phyloP scores from a whole-genome alignment of 2,888 invertebrate species.

The Pyralis farinalis region DNA sequence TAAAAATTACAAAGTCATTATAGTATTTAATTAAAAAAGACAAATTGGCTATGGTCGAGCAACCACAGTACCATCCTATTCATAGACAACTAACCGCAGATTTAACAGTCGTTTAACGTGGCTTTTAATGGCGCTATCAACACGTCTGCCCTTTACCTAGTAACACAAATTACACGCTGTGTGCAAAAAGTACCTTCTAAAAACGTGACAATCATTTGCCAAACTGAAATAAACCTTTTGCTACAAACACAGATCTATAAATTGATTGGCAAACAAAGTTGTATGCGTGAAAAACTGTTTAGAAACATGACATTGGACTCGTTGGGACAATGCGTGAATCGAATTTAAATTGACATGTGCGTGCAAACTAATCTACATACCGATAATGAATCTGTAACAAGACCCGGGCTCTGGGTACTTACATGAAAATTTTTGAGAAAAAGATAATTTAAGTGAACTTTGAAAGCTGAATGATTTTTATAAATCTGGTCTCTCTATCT shows the following conservation, averaged over 20 bases:
- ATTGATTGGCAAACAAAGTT: slow-evolving; percentile 22
- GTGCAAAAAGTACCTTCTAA: slow-evolving; percentile 46
- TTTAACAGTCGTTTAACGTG: slow-evolving; percentile 2
- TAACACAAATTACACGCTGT: slow-evolving; percentile 59
- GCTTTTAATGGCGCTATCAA: slow-evolving; percentile 13
- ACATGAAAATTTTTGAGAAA: no score
- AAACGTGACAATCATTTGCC: slow-evolving; percentile 19
- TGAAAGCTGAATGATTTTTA: no score
- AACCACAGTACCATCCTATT: slow-evolving; percentile 27
- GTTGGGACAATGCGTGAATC: slow-evolving; percentile 53
- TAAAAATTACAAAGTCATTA: background rate
- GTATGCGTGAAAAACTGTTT: slow-evolving; percentile 38
- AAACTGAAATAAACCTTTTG: slow-evolving; percentile 30
- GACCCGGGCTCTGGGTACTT: no score
- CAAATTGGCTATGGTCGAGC: slow-evolving; percentile 27
- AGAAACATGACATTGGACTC: slow-evolving; percentile 63
- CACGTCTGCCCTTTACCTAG: slow-evolving; percentile 72
- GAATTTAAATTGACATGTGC: slow-evolving; percentile 47
- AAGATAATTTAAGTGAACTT: no score
- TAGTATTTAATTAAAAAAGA: slow-evolving; percentile 21
- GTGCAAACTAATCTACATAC: slow-evolving; percentile 25
- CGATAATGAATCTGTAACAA: no score
- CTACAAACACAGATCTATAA: slow-evolving; percentile 28
- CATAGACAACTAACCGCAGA: slow-evolving; percentile 23
- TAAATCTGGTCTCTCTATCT: no score